Conservation (phyloP, 2,113 vertebrate species). For the Herpetotheres cachinnans region DNA sequence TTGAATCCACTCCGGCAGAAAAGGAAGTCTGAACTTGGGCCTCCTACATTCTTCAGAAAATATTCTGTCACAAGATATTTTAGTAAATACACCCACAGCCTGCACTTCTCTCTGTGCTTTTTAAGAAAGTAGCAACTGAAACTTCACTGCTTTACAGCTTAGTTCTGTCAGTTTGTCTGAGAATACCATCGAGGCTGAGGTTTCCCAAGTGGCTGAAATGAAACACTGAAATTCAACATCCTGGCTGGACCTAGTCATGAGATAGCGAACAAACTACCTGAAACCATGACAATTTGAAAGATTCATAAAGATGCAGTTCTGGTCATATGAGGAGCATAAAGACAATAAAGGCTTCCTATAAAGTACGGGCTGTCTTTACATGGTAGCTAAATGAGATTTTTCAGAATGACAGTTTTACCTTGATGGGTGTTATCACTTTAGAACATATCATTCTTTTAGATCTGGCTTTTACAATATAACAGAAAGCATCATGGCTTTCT, state of each 20-base stretch:
- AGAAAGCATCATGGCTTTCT: neutral
- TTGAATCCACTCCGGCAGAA: neutral
- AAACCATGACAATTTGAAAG: neutral
- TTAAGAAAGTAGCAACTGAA: conserved; percentile 10
- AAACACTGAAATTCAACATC: neutral
- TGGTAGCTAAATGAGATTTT: neutral
- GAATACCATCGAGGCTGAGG: neutral
- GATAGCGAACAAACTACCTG: neutral
- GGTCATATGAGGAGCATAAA: neutral
- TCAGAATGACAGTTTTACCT: neutral
- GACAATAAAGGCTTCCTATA: neutral
- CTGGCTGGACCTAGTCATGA: neutral
- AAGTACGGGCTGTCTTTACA: neutral
- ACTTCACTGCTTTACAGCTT: neutral
- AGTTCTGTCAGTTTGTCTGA: neutral
- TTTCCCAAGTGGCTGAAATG: neutral
- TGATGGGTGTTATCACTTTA: neutral
- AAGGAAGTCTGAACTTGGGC: conserved; percentile 1
- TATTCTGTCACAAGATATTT: neutral
- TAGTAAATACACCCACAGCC: conserved; percentile 13
- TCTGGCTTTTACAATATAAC: neutral
- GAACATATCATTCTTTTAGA: neutral
- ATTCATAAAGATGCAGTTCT: neutral
- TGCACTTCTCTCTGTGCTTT: neutral
- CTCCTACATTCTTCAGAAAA: conserved; percentile 5